Evolutionary conservation across 2,888 invertebrate species (phyloP).

Genomic region (Alloscopus bannaensis): DNA sequence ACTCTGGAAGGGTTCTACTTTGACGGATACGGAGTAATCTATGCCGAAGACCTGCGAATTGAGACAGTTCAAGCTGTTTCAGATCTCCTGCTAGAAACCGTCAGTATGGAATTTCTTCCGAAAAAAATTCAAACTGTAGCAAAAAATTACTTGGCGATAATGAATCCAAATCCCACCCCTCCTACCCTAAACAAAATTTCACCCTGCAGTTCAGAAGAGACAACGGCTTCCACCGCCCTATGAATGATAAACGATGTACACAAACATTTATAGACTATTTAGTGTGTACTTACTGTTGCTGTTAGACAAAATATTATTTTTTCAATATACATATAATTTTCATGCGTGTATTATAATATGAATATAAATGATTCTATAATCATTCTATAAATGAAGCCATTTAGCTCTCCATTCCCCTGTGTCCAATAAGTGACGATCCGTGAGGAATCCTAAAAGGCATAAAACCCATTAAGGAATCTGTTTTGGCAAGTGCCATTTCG

Average conservation of each 20-base stretch:
- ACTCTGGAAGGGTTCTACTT: background rate
- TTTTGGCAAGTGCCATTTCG: no score
- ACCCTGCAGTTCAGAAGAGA: background rate
- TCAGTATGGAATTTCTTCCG: conserved; percentile 1
- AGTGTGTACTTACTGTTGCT: no score
- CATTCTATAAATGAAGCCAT: conserved; percentile 62
- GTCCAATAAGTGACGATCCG: conserved; percentile 60
- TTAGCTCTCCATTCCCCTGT: conserved; percentile 70
- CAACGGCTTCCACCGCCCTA: background rate
- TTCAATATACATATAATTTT: background rate
- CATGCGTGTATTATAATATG: background rate
- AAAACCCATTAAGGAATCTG: background rate
- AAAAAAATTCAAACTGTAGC: conserved; percentile 14
- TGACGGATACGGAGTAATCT: conserved; percentile 1
- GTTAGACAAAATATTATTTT: no score
- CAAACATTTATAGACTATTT: background rate
- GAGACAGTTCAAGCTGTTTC: background rate
- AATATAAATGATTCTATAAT: background rate
- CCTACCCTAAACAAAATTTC: background rate
- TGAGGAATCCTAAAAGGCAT: conserved; percentile 51
- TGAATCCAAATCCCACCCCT: background rate
- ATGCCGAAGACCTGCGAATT: background rate
- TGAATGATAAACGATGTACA: background rate
- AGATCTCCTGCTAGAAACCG: background rate
- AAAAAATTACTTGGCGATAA: conserved; percentile 3